These are phyloP conservation scores for Molossus molossus DNA, from an alignment of 2,797 vertebrate species.

Conservation along the genomic window DNA sequence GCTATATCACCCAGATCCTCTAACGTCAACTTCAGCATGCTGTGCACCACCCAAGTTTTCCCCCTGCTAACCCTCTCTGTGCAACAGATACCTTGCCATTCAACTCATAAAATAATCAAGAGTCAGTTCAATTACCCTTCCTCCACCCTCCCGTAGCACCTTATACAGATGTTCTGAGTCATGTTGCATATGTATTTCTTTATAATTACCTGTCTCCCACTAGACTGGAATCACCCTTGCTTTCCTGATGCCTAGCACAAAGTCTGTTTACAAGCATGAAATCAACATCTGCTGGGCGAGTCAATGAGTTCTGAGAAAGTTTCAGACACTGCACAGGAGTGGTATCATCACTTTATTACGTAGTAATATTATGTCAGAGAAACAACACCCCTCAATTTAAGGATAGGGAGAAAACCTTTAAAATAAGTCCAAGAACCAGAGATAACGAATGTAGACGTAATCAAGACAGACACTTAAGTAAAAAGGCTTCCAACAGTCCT, in stretches of 20 bases:
- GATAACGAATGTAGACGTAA: neutral
- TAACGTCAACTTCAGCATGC: neutral
- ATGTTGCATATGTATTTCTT: rapidly evolving
- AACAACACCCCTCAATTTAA: neutral
- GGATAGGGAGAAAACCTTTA: neutral
- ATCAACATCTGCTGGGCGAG: neutral
- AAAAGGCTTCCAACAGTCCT: neutral
- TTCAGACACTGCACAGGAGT: neutral
- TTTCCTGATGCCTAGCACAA: neutral
- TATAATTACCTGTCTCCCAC: neutral
- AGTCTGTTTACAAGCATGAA: neutral
- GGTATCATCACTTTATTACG: neutral
- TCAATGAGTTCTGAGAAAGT: neutral
- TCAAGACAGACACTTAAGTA: slow-evolving; percentile 40
- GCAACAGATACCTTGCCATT: neutral
- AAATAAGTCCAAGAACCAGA: slow-evolving; percentile 39
- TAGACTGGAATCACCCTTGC: neutral
- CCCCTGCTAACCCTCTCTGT: neutral
- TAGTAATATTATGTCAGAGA: neutral
- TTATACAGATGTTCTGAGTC: rapidly evolving
- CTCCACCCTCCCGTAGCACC: too few species aligned
- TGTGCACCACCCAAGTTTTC: too few species aligned
- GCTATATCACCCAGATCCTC: neutral
- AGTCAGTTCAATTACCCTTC: neutral
- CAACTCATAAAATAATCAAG: neutral